Conservation (phyloP, 1,140 invertebrate genomes). For the Meloidogyne floridensis region DNA sequence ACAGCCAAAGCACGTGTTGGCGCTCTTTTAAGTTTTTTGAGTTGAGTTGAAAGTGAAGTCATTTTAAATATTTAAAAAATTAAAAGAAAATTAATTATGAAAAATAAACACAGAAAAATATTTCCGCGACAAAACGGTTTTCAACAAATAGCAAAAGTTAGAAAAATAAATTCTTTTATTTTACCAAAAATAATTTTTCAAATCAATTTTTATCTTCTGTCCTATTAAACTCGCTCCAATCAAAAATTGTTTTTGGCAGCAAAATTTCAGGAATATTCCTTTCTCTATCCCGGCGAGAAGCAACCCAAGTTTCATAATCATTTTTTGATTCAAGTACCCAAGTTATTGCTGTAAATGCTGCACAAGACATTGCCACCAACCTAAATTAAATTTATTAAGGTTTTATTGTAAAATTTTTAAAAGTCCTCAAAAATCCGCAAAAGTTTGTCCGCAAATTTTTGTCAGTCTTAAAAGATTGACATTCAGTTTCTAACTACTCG, state of each 20-base stretch:
- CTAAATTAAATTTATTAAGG: constrained; percentile 1
- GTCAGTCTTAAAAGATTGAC: no score
- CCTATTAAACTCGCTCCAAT: constrained; percentile 1
- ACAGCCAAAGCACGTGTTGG: constrained; percentile 39
- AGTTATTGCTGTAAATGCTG: neutral
- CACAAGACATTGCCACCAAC: neutral
- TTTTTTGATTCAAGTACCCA: constrained; percentile 12
- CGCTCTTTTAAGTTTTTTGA: constrained; percentile 39
- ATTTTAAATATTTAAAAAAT: constrained; percentile 21
- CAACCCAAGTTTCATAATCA: constrained; percentile 13
- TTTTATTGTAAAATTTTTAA: neutral
- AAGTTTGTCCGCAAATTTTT: no score
- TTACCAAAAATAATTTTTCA: neutral
- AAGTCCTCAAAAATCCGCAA: neutral
- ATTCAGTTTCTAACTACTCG: no score
- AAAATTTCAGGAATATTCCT: constrained; percentile 17
- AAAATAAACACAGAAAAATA: neutral
- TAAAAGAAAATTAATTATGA: neutral
- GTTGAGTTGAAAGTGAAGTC: constrained; percentile 39
- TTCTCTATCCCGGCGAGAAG: constrained; percentile 14
- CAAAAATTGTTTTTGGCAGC: constrained; percentile 10
- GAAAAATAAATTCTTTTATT: neutral
- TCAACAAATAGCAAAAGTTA: neutral
- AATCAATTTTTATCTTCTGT: neutral
- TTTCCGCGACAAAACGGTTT: neutral